A percentile compares a stretch with the other conserved stretches of the same genome.
These are phyloP conservation scores for Phalacrocorax carbo DNA, from an alignment of 2,113 vertebrate species.

Conservation along the genomic window DNA sequence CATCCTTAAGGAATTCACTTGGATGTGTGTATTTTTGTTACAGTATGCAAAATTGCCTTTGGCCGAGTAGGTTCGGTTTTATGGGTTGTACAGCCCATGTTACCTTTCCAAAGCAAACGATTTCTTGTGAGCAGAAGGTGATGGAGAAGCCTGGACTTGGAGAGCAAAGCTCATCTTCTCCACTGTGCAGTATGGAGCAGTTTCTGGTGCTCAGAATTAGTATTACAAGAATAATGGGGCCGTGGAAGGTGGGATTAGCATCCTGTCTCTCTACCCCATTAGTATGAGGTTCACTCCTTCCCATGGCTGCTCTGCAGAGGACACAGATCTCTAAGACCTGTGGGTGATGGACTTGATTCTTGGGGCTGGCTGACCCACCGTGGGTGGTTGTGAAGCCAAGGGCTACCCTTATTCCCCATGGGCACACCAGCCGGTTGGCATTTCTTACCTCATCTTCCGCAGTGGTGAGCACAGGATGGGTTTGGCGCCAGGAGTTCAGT, in stretches of 20 bases:
- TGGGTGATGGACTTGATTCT: neutral
- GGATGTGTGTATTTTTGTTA: neutral
- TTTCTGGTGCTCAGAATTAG: neutral
- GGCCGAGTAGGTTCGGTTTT: neutral
- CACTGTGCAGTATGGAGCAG: neutral
- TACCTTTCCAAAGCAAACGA: neutral
- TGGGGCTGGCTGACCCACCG: neutral
- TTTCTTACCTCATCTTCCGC: neutral
- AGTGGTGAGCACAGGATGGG: neutral
- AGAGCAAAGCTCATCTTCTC: neutral
- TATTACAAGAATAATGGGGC: too few species aligned
- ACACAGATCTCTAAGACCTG: neutral
- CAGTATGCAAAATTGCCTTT: neutral
- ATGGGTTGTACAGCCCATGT: fast-evolving
- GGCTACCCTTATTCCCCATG: neutral
- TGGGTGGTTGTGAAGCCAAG: neutral
- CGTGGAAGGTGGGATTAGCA: neutral
- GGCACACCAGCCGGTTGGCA: neutral
- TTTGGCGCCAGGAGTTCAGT: neutral
- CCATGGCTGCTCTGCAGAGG: neutral
- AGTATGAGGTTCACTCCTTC: neutral
- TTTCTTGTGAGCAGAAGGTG: neutral
- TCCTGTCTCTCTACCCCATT: neutral
- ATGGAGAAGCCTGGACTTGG: neutral
- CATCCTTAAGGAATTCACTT: neutral